Evolutionary conservation across 2,113 vertebrate species (phyloP).

Genomic region (Trogon melanurus): DNA sequence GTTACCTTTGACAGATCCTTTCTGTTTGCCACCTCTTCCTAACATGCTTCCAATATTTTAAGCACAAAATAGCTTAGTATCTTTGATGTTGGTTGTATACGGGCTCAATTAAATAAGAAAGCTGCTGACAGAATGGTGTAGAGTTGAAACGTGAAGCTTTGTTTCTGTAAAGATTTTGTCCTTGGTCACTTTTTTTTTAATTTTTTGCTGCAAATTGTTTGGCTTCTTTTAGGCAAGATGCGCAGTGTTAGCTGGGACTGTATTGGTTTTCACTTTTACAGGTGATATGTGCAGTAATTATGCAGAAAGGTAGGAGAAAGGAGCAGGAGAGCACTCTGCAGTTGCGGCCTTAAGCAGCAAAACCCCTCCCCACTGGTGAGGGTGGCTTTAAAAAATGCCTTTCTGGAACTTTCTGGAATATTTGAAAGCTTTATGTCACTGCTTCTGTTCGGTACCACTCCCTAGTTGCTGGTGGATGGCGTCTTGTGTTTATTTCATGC

Average conservation of each 20-base stretch:
- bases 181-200: slow-evolving; percentile 50
- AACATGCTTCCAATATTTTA: slow-evolving; percentile 20
- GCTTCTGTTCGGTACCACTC: background rate
- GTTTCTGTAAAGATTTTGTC: slow-evolving; percentile 52
- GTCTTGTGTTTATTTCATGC: background rate
- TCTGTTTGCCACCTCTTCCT: slow-evolving; percentile 43
- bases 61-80: slow-evolving; percentile 35
- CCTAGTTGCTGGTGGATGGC: background rate
- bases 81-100: slow-evolving; percentile 45
- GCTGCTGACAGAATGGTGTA: background rate
- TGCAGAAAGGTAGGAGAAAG: background rate
- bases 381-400: background rate
- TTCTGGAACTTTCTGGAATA: background rate
- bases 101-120: slow-evolving; percentile 35
- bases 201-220: slow-evolving; percentile 32
- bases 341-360: background rate
- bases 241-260: background rate
- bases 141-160: slow-evolving; percentile 32
- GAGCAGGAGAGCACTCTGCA: background rate
- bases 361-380: background rate
- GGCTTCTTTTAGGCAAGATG: background rate
- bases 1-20: slow-evolving; percentile 56
- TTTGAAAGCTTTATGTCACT: background rate
- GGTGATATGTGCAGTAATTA: background rate
- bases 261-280: background rate